phyloP scores from a whole-genome alignment of 2,888 invertebrate genomes.

The Plutella xylostella region DNA sequence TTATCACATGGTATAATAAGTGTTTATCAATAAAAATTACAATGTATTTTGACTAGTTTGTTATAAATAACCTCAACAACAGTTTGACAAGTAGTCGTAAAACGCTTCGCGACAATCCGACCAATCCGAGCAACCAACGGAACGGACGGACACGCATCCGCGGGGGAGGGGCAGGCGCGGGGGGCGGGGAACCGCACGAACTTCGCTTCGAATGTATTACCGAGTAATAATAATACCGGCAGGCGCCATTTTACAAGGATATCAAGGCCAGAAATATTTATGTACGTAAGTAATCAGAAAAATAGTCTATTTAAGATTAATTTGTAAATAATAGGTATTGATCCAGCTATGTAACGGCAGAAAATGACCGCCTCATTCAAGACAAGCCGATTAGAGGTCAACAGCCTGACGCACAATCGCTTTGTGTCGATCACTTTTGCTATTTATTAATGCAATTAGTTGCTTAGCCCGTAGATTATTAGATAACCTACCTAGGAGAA shows the following conservation, averaged over 20 bases:
- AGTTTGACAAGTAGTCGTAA: constrained; percentile 67
- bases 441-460: no score
- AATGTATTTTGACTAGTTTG: constrained; percentile 33
- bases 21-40: constrained; percentile 31
- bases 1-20: constrained; percentile 30
- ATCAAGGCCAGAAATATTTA: constrained; percentile 53
- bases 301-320: background rate
- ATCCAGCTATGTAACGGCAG: background rate
- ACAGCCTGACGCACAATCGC: constrained; percentile 35
- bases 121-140: constrained; percentile 13
- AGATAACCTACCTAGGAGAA: no score
- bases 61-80: constrained; percentile 63
- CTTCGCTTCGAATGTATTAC: constrained; percentile 64
- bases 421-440: background rate
- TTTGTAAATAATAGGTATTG: background rate
- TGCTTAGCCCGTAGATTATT: no score
- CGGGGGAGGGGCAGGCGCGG: constrained; percentile 44
- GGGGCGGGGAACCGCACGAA: constrained; percentile 66
- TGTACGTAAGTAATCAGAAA: background rate
- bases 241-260: constrained; percentile 69
- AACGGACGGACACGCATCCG: constrained; percentile 58
- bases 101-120: constrained; percentile 54
- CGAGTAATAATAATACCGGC: constrained; percentile 48
- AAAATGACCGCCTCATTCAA: background rate
- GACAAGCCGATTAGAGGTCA: constrained; percentile 35